phyloP scores from a whole-genome alignment of 2,888 invertebrate genomes.

The Rhorus exstirpatorius region DNA sequence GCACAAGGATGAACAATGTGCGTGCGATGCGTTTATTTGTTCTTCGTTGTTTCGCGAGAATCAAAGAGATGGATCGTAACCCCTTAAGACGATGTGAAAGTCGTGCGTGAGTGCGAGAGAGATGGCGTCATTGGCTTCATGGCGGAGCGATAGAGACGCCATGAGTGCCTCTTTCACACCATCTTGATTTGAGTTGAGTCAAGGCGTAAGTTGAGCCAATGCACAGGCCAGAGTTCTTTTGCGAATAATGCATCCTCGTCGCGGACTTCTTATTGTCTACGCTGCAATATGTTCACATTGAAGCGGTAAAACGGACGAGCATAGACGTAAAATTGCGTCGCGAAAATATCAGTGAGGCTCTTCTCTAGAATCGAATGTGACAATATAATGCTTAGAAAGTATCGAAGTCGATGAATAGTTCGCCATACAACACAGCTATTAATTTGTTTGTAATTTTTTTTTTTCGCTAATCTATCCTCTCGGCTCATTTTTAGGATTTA shows the following conservation, averaged over 20 bases:
- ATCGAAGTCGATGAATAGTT: constrained; percentile 47
- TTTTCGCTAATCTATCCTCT: not conserved
- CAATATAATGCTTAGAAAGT: constrained; percentile 54
- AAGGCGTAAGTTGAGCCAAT: no score
- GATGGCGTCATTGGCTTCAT: no score
- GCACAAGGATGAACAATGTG: constrained; percentile 43
- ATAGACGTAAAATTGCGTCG: constrained; percentile 36
- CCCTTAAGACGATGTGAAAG: constrained; percentile 44
- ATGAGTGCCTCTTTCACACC: no score
- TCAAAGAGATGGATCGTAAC: constrained; percentile 47
- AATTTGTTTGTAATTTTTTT: no score
- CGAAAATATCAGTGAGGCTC: constrained; percentile 8
- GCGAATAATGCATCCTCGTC: constrained; percentile 26
- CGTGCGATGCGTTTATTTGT: constrained; percentile 18
- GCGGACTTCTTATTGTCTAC: constrained; percentile 9
- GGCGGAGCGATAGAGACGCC: no score
- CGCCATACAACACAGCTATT: not conserved
- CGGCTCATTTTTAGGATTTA: no score
- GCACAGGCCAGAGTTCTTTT: no score
- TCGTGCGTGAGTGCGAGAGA: no score
- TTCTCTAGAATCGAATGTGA: not conserved
- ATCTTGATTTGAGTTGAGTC: no score
- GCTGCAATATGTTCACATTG: constrained; percentile 17
- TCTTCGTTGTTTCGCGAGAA: constrained; percentile 30
- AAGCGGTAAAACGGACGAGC: constrained; percentile 12